Percentiles rank a stretch among this genome's conserved stretches.
phyloP scores from a whole-genome alignment of 2,888 invertebrate species.

The Alloscopus bannaensis region DNA sequence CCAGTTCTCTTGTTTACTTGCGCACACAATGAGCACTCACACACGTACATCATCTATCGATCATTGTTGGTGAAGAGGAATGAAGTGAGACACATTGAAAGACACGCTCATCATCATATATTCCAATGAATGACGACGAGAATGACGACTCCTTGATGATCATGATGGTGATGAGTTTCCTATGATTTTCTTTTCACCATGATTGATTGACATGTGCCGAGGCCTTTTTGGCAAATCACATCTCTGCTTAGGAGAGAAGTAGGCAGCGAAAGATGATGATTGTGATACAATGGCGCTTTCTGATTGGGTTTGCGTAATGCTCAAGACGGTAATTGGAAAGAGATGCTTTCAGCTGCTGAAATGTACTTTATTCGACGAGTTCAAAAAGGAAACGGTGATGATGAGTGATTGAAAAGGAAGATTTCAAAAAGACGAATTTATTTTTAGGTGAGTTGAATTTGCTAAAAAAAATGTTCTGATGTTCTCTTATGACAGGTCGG shows the following conservation, averaged over 20 bases:
- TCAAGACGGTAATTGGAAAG: constrained; percentile 5
- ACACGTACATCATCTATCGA: too few species aligned
- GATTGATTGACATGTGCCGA: constrained; percentile 58
- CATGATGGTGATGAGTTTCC: constrained; percentile 8
- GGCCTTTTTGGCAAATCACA: constrained; percentile 55
- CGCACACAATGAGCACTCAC: too few species aligned
- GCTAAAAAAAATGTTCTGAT: constrained; percentile 1
- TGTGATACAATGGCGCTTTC: not conserved
- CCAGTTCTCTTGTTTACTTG: constrained; percentile 52
- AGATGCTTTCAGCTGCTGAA: not conserved
- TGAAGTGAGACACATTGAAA: too few species aligned
- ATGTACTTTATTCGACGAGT: not conserved
- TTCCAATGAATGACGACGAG: not conserved
- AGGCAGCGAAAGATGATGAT: constrained; percentile 7
- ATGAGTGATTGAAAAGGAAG: not conserved
- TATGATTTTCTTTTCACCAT: constrained; percentile 38
- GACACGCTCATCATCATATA: constrained; percentile 7
- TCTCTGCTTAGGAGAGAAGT: constrained; percentile 18
- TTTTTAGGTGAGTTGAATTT: not conserved
- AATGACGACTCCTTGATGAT: not conserved
- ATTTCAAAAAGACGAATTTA: not conserved
- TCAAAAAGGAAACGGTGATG: not conserved
- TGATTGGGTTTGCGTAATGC: constrained; percentile 7
- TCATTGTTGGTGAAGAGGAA: too few species aligned
- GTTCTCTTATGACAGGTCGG: constrained; percentile 74